These are phyloP conservation scores for Rhinopomastus cyanomelas DNA, from an alignment of 2,113 vertebrate species.

Conservation along the genomic window DNA sequence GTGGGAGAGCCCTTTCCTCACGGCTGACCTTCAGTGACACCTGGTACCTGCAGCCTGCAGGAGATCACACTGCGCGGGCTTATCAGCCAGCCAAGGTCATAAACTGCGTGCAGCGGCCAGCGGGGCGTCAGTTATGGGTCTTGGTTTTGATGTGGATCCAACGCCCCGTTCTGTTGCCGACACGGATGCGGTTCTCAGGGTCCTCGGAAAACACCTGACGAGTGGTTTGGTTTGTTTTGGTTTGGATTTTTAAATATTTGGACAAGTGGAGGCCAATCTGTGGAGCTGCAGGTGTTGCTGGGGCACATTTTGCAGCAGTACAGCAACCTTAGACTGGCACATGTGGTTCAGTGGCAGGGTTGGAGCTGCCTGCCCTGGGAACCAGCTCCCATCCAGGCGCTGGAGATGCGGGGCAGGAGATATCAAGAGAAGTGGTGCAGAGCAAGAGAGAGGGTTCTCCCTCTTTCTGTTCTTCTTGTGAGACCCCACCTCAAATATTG, in stretches of 20 bases:
- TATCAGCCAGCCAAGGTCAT: slow-evolving; percentile 57
- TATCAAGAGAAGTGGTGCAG: too few species aligned
- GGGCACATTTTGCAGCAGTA: background rate
- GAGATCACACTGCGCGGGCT: slow-evolving; percentile 8
- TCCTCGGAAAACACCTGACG: slow-evolving; percentile 32
- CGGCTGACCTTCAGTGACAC: slow-evolving; percentile 68
- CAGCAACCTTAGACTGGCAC: slow-evolving; percentile 37
- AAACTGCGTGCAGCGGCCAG: background rate
- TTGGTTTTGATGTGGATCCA: background rate
- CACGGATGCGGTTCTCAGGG: background rate
- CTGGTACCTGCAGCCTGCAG: slow-evolving; percentile 53
- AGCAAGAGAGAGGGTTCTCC: too few species aligned
- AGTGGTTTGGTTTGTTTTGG: background rate
- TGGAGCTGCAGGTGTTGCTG: background rate
- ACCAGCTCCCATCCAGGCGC: fast-evolving
- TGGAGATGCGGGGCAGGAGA: fast-evolving
- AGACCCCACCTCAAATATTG: too few species aligned
- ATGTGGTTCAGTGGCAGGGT: background rate
- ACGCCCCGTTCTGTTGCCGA: background rate
- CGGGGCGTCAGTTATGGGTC: background rate
- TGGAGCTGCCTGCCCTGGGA: background rate
- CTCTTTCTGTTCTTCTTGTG: too few species aligned
- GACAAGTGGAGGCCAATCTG: slow-evolving; percentile 1
- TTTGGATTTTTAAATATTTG: background rate
- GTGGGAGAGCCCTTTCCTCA: slow-evolving; percentile 45